A percentile compares a stretch with the other conserved stretches of the same genome.
phyloP scores from a whole-genome alignment of 2,113 vertebrate genomes.

The Notechis scutatus region DNA sequence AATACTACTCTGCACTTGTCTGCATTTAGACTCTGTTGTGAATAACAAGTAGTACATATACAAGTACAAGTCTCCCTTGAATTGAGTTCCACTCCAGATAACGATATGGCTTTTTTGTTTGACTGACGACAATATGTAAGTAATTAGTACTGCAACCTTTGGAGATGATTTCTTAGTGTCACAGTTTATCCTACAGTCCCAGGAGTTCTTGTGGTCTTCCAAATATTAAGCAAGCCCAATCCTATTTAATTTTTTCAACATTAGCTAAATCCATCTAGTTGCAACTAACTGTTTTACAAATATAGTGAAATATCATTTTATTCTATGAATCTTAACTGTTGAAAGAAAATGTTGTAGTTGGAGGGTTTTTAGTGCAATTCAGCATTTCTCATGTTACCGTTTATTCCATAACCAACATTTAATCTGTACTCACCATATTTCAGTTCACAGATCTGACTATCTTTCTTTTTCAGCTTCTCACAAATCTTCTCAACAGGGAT shows the following conservation, averaged over 20 bases:
- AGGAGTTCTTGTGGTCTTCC: neutral
- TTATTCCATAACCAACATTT: neutral
- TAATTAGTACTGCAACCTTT: neutral
- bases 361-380: neutral
- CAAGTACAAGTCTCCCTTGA: neutral
- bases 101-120: neutral
- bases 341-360: neutral
- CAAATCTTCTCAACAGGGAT: constrained; percentile 93
- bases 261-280: neutral
- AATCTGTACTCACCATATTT: constrained; percentile 83
- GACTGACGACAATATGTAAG: neutral
- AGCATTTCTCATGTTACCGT: neutral
- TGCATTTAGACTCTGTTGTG: neutral
- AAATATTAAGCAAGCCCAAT: neutral
- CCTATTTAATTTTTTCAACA: neutral
- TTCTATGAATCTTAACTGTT: neutral
- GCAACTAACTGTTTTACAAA: neutral
- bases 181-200: neutral
- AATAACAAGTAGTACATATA: neutral
- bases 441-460: constrained; percentile 95
- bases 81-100: neutral
- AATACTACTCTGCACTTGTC: neutral
- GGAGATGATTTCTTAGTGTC: neutral
- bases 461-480: constrained; percentile 96
- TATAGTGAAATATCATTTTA: neutral